Percentiles rank a stretch among this genome's conserved stretches.
These are phyloP conservation scores for Gymnoscopelus braueri DNA, from an alignment of 2,797 vertebrate genomes.

Conservation along the genomic window DNA sequence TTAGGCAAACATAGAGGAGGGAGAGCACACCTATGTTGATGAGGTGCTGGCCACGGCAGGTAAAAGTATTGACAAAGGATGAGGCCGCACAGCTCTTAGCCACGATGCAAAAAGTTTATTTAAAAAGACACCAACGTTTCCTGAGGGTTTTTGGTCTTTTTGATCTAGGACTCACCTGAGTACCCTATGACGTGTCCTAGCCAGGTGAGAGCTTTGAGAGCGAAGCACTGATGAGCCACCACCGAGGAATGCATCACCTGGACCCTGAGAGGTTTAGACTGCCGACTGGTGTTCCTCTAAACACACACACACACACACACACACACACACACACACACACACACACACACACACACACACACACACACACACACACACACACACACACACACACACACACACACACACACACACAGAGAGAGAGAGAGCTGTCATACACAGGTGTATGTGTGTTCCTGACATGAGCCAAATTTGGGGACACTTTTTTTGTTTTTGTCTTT, in stretches of 20 bases:
- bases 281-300: conserved; percentile 95
- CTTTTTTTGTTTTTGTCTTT: too few species aligned
- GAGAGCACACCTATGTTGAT: too few species aligned
- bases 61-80: not conserved
- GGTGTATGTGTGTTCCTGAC: too few species aligned
- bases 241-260: conserved; percentile 98
- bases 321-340: not conserved
- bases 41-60: too few species aligned
- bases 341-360: not conserved
- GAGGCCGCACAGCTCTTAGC: not conserved
- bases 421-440: too few species aligned
- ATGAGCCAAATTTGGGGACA: too few species aligned
- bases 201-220: conserved; percentile 92
- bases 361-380: not conserved
- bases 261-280: conserved; percentile 94
- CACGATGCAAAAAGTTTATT: too few species aligned
- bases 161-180: not conserved
- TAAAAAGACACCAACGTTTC: too few species aligned
- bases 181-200: conserved; percentile 69
- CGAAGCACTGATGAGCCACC: conserved; percentile 96
- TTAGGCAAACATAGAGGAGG: too few species aligned
- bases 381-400: conserved; percentile 9
- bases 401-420: not conserved
- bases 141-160: too few species aligned
- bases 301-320: conserved; percentile 6